A percentile compares a stretch with the other conserved stretches of the same genome.
Conservation (phyloP, 2,113 vertebrate genomes). For the Crotalus tigris region DNA sequence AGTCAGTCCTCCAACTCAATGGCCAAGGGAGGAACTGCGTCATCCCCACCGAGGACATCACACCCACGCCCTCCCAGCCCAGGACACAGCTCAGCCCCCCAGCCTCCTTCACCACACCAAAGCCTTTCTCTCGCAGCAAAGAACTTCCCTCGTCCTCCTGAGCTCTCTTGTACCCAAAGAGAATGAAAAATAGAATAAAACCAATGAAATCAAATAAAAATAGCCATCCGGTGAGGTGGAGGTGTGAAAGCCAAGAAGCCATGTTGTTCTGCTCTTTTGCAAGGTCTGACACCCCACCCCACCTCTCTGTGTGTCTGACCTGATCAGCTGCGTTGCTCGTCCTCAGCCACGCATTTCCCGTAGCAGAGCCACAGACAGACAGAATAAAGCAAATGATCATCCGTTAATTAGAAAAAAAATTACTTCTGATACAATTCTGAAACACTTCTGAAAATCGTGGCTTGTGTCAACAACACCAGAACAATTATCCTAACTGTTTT, state of each 20-base stretch:
- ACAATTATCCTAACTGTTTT: too few species aligned
- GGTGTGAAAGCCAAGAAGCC: too few species aligned
- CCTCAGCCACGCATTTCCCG: not conserved
- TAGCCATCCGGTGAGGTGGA: too few species aligned
- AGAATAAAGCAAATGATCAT: not conserved
- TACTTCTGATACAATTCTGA: too few species aligned
- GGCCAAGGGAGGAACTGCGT: not conserved
- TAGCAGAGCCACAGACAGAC: not conserved
- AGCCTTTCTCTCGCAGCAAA: not conserved
- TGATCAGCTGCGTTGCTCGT: not conserved
- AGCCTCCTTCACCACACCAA: not conserved
- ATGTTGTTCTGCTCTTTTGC: too few species aligned
- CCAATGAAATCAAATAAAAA: too few species aligned
- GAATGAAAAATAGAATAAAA: too few species aligned
- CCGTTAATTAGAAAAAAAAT: too few species aligned
- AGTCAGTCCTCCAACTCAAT: not conserved
- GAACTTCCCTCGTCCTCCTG: too few species aligned
- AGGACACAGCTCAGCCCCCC: not conserved
- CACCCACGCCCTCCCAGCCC: not conserved
- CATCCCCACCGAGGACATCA: not conserved
- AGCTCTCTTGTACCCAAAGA: too few species aligned
- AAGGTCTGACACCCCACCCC: not conserved
- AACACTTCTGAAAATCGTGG: too few species aligned
- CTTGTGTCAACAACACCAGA: too few species aligned
- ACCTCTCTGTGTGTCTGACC: not conserved